Conservation (phyloP, 1,140 invertebrate species). For the Chrysomallon squamiferum region DNA sequence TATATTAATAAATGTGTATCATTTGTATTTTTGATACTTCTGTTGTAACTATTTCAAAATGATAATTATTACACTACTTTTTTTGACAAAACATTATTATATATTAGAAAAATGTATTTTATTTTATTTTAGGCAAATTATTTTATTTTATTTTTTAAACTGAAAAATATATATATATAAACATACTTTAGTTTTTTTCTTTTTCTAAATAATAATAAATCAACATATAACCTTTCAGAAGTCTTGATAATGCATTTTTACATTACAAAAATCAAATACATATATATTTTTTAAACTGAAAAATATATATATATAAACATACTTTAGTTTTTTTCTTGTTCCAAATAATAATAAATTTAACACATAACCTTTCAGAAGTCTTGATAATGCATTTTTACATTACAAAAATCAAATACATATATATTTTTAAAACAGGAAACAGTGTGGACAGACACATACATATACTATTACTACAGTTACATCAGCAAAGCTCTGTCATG, state of each 20-base stretch:
- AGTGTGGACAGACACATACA: not conserved
- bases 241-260: too few species aligned
- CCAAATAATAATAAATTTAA: too few species aligned
- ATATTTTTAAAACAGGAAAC: not conserved
- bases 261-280: not conserved
- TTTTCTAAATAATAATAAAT: too few species aligned
- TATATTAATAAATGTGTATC: too few species aligned
- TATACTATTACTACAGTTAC: too few species aligned
- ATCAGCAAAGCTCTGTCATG: too few species aligned
- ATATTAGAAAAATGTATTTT: not conserved
- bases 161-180: not conserved
- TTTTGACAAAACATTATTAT: not conserved
- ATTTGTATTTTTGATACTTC: too few species aligned
- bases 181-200: not conserved
- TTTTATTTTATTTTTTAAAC: not conserved
- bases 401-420: not conserved
- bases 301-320: not conserved
- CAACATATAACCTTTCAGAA: too few species aligned
- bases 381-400: too few species aligned
- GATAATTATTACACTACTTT: too few species aligned
- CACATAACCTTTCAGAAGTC: too few species aligned
- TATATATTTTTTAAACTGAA: not conserved
- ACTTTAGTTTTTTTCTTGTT: not conserved
- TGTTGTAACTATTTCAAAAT: too few species aligned
- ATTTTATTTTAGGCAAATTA: not conserved